These are phyloP conservation scores for Loriculus beryllinus DNA, from an alignment of 2,797 vertebrate genomes.

Conservation along the genomic window DNA sequence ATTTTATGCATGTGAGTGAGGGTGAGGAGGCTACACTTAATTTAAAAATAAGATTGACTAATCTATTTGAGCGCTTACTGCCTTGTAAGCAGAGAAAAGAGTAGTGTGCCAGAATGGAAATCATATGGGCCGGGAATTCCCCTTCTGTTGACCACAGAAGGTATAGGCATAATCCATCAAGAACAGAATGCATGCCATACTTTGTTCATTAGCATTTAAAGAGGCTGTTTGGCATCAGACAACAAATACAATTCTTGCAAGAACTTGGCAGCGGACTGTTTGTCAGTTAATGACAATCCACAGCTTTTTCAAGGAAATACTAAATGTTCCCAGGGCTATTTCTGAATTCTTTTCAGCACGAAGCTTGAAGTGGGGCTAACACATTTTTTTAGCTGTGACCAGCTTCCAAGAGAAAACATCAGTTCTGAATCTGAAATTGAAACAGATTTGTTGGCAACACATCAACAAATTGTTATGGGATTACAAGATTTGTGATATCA, in stretches of 20 bases:
- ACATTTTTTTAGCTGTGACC: conserved; percentile 2
- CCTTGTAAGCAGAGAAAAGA: conserved; percentile 68
- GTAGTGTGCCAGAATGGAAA: conserved; percentile 75
- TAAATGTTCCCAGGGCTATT: conserved; percentile 65
- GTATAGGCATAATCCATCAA: conserved; percentile 79
- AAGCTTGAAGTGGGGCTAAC: conserved; percentile 32
- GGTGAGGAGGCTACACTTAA: conserved; percentile 40
- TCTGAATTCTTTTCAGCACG: conserved; percentile 61
- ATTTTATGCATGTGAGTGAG: conserved; percentile 46
- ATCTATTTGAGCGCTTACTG: conserved; percentile 73
- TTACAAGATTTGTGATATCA: conserved; percentile 27
- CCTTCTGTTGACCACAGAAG: conserved; percentile 84
- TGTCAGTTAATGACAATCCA: conserved; percentile 78
- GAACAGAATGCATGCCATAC: conserved; percentile 80
- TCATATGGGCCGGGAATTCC: conserved; percentile 82
- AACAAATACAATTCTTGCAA: conserved; percentile 77
- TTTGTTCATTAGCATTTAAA: conserved; percentile 84
- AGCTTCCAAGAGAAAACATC: conserved; percentile 49
- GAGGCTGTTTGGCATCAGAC: conserved; percentile 80
- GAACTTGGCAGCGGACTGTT: conserved; percentile 76
- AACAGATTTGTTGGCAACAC: conserved; percentile 63
- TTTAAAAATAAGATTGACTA: conserved; percentile 72
- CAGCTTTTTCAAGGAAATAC: conserved; percentile 77
- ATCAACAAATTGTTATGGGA: conserved; percentile 50
- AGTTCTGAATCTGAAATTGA: neutral